A percentile compares a stretch with the other conserved stretches of the same genome.
Evolutionary conservation across 2,888 invertebrate genomes (phyloP).

Genomic region (Pyrochroa serraticornis): DNA sequence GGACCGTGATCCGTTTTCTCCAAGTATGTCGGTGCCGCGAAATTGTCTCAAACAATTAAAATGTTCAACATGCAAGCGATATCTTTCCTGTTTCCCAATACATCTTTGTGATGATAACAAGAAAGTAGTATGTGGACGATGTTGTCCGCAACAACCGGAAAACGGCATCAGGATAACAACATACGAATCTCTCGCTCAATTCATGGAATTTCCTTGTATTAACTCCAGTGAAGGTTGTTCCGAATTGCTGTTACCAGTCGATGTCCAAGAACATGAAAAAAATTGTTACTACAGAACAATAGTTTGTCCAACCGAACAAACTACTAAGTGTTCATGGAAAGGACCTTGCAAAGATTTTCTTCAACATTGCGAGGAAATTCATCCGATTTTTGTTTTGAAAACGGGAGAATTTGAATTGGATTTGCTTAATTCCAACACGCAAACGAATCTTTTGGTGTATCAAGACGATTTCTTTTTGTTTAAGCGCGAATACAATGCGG

Average conservation of each 20-base stretch:
- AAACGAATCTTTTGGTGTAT: constrained; percentile 44
- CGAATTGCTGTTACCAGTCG: constrained; percentile 11
- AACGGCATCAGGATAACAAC: constrained; percentile 16
- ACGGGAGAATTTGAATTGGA: constrained; percentile 47
- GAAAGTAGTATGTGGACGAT: constrained; percentile 17
- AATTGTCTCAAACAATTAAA: constrained; percentile 7
- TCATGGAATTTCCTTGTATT: constrained; percentile 34
- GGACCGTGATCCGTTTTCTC: no score
- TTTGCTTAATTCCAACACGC: constrained; percentile 45
- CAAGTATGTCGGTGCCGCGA: constrained; percentile 10
- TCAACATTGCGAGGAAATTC: constrained; percentile 46
- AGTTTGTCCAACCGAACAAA: constrained; percentile 36
- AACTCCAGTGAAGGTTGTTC: constrained; percentile 26
- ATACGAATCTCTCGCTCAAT: constrained; percentile 35
- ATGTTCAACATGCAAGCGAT: constrained; percentile 15
- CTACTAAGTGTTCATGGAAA: constrained; percentile 44
- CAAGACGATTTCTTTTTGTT: constrained; percentile 45
- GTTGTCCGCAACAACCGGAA: constrained; percentile 1
- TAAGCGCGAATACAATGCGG: constrained; percentile 38
- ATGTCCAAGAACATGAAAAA: constrained; percentile 38
- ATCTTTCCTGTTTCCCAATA: constrained; percentile 25
- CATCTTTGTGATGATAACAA: not conserved
- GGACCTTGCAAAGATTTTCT: constrained; percentile 41
- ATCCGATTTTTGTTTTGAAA: constrained; percentile 42
- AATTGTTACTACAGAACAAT: constrained; percentile 36